phyloP scores from a whole-genome alignment of 1,140 invertebrate species.

The Gerris buenoi region DNA sequence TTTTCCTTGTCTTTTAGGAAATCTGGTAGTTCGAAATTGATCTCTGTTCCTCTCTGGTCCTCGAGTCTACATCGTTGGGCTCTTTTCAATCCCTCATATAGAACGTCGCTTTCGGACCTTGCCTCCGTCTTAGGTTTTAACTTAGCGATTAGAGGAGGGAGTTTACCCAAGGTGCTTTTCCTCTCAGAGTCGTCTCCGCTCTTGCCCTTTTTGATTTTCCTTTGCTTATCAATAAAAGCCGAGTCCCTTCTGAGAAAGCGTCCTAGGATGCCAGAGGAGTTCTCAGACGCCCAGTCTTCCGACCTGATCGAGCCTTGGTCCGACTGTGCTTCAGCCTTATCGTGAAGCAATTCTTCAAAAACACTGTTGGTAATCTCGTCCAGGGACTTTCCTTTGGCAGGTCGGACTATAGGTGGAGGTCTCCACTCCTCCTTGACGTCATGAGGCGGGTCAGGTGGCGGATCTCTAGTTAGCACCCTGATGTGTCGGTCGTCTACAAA shows the following conservation, averaged over 20 bases:
- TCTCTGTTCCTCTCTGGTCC: constrained; percentile 66
- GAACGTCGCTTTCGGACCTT: constrained; percentile 49
- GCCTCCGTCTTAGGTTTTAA: constrained; percentile 47
- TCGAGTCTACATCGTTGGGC: constrained; percentile 58
- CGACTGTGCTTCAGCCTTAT: constrained; percentile 38
- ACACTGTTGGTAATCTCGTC: constrained; percentile 74
- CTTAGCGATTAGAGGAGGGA: constrained; percentile 48
- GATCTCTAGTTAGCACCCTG: constrained; percentile 30
- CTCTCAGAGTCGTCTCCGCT: constrained; percentile 6
- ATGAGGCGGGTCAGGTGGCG: constrained; percentile 15
- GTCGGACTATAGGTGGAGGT: background rate
- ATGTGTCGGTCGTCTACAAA: constrained; percentile 37
- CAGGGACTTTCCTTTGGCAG: constrained; percentile 28
- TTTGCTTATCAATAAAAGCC: constrained; percentile 31
- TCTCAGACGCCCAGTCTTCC: constrained; percentile 55
- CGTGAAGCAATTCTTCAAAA: constrained; percentile 63
- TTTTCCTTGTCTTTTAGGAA: constrained; percentile 44
- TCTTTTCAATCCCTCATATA: constrained; percentile 59
- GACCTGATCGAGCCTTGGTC: constrained; percentile 48
- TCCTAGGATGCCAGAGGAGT: constrained; percentile 51
- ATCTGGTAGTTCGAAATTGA: constrained; percentile 63
- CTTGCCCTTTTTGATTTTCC: constrained; percentile 15
- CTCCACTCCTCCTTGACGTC: background rate
- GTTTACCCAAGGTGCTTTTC: constrained; percentile 17
- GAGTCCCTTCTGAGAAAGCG: constrained; percentile 48